A percentile compares a stretch with the other conserved stretches of the same genome.
Conservation (phyloP, 2,113 vertebrate species). For the Cyprinodon variegatus region DNA sequence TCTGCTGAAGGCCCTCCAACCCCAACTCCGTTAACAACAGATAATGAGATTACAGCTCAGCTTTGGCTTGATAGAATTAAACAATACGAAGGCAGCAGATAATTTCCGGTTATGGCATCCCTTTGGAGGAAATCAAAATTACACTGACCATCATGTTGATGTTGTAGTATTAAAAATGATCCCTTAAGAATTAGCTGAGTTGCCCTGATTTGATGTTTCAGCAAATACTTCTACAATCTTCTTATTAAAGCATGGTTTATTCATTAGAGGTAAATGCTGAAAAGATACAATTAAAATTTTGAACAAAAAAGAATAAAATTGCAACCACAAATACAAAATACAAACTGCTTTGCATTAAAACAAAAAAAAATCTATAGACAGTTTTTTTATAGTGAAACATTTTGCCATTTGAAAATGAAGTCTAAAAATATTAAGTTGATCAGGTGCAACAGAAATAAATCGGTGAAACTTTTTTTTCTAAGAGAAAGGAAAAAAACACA, state of each 20-base stretch:
- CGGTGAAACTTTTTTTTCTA: too few species aligned
- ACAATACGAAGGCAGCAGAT: constrained; percentile 58
- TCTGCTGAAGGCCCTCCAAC: constrained; percentile 50
- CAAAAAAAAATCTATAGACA: too few species aligned
- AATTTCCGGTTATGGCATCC: constrained; percentile 45
- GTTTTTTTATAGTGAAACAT: too few species aligned
- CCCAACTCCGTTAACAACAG: constrained; percentile 68
- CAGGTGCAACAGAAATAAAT: too few species aligned
- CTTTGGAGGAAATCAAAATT: constrained; percentile 5
- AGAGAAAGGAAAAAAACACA: too few species aligned
- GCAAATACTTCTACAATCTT: neutral
- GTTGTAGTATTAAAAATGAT: neutral
- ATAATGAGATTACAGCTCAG: constrained; percentile 75
- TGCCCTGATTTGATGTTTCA: neutral
- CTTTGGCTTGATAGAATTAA: constrained; percentile 70
- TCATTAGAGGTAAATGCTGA: neutral
- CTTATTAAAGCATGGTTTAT: neutral
- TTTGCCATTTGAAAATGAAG: too few species aligned
- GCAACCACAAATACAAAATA: too few species aligned
- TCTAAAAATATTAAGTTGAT: too few species aligned
- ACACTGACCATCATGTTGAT: constrained; percentile 10
- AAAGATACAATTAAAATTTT: too few species aligned
- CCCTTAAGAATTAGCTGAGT: neutral
- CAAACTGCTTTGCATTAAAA: too few species aligned
- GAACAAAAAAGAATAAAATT: too few species aligned